phyloP scores from a whole-genome alignment of 2,888 invertebrate species.

The Branchellion lobata region DNA sequence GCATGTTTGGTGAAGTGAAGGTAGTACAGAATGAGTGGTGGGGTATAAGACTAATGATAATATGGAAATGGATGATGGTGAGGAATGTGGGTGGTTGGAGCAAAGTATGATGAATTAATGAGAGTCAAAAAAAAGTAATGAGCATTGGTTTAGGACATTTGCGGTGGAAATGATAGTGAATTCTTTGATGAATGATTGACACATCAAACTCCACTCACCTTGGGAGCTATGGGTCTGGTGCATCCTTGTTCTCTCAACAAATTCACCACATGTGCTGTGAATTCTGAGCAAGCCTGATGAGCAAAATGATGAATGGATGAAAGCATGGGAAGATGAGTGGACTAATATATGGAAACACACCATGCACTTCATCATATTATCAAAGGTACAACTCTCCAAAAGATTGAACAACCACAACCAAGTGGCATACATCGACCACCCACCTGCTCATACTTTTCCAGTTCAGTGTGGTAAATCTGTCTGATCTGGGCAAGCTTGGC shows the following conservation, averaged over 20 bases:
- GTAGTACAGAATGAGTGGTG: no score
- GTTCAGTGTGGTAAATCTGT: constrained; percentile 96
- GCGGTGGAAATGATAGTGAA: no score
- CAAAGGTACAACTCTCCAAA: no score
- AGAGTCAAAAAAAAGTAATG: not conserved
- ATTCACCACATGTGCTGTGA: constrained; percentile 99
- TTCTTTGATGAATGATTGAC: no score
- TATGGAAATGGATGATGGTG: no score
- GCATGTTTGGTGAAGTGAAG: no score
- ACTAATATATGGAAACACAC: no score
- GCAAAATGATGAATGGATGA: not conserved
- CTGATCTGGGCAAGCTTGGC: constrained; percentile 97
- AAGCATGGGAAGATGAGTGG: not conserved
- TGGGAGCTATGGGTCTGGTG: constrained; percentile 94
- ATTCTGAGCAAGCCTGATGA: constrained; percentile 89
- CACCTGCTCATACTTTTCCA: constrained; percentile 95
- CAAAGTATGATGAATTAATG: not conserved
- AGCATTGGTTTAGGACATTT: no score
- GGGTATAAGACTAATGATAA: no score
- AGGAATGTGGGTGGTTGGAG: no score
- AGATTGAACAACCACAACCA: not conserved
- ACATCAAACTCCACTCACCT: constrained; percentile 54
- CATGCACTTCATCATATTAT: no score
- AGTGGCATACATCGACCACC: not conserved
- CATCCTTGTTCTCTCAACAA: constrained; percentile 91